A percentile compares a stretch with the other conserved stretches of the same genome.
Evolutionary conservation across 2,797 vertebrate genomes (phyloP).

Genomic region (Morelia viridis): DNA sequence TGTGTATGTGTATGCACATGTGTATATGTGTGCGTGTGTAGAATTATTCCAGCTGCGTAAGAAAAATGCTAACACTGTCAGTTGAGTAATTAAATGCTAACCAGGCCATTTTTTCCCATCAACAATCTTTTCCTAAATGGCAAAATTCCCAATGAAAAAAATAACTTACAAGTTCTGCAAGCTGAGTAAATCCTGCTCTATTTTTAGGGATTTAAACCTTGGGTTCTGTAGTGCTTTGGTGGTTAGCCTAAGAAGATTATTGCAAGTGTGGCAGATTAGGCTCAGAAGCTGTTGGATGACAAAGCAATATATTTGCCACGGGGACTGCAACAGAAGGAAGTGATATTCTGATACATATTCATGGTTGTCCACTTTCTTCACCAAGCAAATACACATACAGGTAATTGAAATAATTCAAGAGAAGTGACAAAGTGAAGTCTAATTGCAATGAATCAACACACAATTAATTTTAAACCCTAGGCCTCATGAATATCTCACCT

Average conservation of each 20-base stretch:
- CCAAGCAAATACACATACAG: neutral
- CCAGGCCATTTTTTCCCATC: slow-evolving; percentile 53
- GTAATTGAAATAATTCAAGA: neutral
- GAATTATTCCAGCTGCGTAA: slow-evolving; percentile 38
- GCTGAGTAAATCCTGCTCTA: slow-evolving; percentile 76
- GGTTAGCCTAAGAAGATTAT: slow-evolving; percentile 77
- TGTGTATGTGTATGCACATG: too few relatives aligned
- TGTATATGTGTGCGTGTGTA: neutral
- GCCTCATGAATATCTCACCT: slow-evolving; percentile 17
- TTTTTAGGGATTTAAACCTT: slow-evolving; percentile 76
- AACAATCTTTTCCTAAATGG: slow-evolving; percentile 55
- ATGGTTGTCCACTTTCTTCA: slow-evolving; percentile 37
- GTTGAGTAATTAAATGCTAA: slow-evolving; percentile 56
- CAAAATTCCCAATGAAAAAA: slow-evolving; percentile 24
- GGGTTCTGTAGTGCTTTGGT: slow-evolving; percentile 70
- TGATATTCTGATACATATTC: slow-evolving; percentile 57
- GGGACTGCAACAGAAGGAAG: slow-evolving; percentile 61
- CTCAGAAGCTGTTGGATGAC: slow-evolving; percentile 69
- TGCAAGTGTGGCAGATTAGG: slow-evolving; percentile 76
- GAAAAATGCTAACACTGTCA: slow-evolving; percentile 11
- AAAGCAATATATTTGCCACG: slow-evolving; percentile 70
- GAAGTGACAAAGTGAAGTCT: slow-evolving; percentile 15
- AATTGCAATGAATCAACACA: neutral
- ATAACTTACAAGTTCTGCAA: slow-evolving; percentile 69
- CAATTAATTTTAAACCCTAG: slow-evolving; percentile 26